Conservation (phyloP, 2,797 vertebrate genomes). For the Microctenopoma stevenorrisi region DNA sequence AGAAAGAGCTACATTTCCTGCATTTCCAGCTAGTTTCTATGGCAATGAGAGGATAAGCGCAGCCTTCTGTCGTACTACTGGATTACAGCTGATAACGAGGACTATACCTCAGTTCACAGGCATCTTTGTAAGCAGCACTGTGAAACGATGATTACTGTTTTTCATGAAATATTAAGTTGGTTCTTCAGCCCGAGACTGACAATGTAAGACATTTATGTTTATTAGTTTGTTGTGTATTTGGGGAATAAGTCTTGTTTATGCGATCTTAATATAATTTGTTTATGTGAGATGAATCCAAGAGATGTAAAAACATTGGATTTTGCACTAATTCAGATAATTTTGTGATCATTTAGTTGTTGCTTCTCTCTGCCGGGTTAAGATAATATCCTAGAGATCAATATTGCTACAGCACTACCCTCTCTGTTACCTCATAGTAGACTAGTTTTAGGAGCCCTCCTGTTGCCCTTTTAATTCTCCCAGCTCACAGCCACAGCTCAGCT, state of each 20-base stretch:
- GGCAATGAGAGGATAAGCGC: slow-evolving; percentile 31
- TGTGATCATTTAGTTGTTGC: too few species aligned
- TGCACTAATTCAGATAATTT: not conserved
- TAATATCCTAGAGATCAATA: too few species aligned
- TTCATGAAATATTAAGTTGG: slow-evolving; percentile 51
- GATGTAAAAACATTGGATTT: not conserved
- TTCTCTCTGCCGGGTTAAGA: too few species aligned
- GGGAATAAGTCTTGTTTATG: not conserved
- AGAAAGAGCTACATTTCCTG: too few species aligned
- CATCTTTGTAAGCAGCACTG: slow-evolving; percentile 17
- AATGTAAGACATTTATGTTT: not conserved
- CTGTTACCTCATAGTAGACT: not conserved
- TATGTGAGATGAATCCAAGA: not conserved
- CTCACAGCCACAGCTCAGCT: slow-evolving; percentile 1
- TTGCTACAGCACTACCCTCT: not conserved
- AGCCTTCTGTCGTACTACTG: slow-evolving; percentile 4
- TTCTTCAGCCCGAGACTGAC: slow-evolving; percentile 16
- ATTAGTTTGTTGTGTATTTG: not conserved
- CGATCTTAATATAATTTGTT: not conserved
- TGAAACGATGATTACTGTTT: slow-evolving; percentile 25
- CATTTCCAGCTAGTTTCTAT: slow-evolving; percentile 56
- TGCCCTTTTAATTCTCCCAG: not conserved
- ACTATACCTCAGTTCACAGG: too few species aligned
- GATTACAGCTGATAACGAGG: slow-evolving; percentile 6
- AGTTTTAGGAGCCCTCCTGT: slow-evolving; percentile 8